Base-by-base conservation (phyloP, 1,140 invertebrate genomes). In the Alviniconcha marisindica region DNA sequence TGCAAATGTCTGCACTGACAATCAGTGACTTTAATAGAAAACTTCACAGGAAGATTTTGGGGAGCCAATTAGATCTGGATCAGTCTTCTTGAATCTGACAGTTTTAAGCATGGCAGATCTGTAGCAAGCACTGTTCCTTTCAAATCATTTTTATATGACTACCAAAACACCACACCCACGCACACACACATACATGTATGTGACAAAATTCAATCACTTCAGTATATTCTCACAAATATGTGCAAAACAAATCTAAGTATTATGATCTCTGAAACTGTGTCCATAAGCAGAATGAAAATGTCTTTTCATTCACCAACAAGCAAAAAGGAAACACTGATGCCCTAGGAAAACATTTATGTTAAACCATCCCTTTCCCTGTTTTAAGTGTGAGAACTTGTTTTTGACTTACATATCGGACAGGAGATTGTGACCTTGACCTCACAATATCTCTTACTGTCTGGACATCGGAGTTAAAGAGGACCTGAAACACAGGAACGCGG, bases 401-500 rank as follows among this genome's bases (percentile, higher is more conserved):
- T n/a, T n/a, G 83, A 80, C 78, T 82, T 66, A 83, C 81, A 76
- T 77, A 77, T 31, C 56, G 66, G 38, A 82, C 48, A 28, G 87
- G 83, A 51, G 87, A 84, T 21, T 83, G 63, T 73, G 84, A 84
- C 78, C 86, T 86, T 73, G 85, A 83, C 63, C 83, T 84, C 66
- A 83, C 63, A 28, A 85, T 36, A 5, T 81, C 76, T 77, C 42
- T 48, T 54, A 86, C 54, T 18, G 85, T 31, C 48, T 77, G 82
- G 31, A 86, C 79, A 83, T 87, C 86, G 14, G 81, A 84, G 77
- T 82, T 87, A n/a, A 87, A 83, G 1, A 89, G 81, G 14, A 88
- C 84, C 86, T 88, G 77, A n/a, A 78, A 71, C 24, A 24, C 18
- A 60, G n/a, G n/a, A n/a, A n/a, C n/a, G n/a, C n/a, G n/a, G n/a